Base-by-base conservation (phyloP, 2,888 invertebrate species). In the Dioctria linearis region DNA sequence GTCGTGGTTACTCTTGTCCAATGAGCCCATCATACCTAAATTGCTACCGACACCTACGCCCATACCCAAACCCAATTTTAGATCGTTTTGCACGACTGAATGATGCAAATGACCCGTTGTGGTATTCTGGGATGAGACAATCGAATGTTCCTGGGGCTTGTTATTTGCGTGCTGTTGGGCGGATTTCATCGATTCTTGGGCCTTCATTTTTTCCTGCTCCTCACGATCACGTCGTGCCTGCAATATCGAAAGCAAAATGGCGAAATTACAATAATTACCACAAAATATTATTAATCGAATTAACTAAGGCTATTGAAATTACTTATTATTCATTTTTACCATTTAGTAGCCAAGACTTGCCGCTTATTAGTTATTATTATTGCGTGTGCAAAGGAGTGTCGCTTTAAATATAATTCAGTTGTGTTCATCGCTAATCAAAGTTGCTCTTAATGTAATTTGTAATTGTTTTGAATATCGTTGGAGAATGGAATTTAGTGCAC, bases 181-280 rank as follows among this genome's bases (percentile, higher is more conserved):
- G 89, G 95, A 95, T 89, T 95, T 95, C 90, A 95, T 95, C 86
- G 95, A 94, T 88, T 96, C 95, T 90, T 96, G 96, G 86, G 95
- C 95, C 89, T 96, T 96, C 93, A 95, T 95, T 89, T 96, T 91
- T 86, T 96, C 96, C 88, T 96, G 96, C 87, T 96, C 96, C 88
- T 97, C 96, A 79, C 96, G 91, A 87, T 96, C 96, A 84, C 96
- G 92, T 86, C 96, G 93, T 83, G 96, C 97, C 88, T 89, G 61
- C 43, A 84, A 82, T n/a, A 37, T 51, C 2, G 37, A 71, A 71
- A 49, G 76, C 81, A 46, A 43, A 67, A 78, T 79, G 25, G 25
- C 59, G 84, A 63, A 57, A n/a, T 54, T 54, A 54, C 54, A 1
- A 54, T 54, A 54, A 54, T 54, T 54, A 54, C n/a, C 54, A 11